Conservation (phyloP, 23 tunicate genomes). For the Halocynthia roretzi region DNA sequence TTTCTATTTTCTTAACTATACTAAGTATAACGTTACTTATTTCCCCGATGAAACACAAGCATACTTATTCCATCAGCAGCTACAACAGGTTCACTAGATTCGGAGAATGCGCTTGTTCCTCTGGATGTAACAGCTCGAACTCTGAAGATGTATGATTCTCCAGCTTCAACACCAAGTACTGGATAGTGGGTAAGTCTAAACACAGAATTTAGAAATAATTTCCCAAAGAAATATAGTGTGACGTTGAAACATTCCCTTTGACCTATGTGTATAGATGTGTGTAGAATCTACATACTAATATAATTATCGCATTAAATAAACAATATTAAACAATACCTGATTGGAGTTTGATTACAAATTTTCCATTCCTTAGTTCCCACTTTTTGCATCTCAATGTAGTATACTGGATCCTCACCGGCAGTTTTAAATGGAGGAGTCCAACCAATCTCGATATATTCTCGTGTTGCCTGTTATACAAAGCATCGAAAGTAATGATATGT, state of each 20-base stretch:
- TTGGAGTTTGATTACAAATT: constrained; percentile 54
- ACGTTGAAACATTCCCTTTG: neutral
- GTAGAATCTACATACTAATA: neutral
- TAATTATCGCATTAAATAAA: neutral
- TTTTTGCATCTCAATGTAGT: constrained; percentile 55
- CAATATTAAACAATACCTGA: constrained; percentile 36
- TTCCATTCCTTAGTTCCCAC: constrained; percentile 60
- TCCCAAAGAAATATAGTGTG: no score
- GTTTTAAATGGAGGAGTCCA: constrained; percentile 89
- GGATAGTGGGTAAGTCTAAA: constrained; percentile 70
- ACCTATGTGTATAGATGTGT: neutral
- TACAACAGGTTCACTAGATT: constrained; percentile 66
- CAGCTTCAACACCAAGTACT: constrained; percentile 43
- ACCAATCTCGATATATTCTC: constrained; percentile 81
- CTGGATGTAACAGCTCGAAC: constrained; percentile 75
- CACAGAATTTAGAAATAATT: neutral
- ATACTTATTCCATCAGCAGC: constrained; percentile 85
- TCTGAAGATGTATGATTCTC: constrained; percentile 81
- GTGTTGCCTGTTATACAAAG: constrained; percentile 46
- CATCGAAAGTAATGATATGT: no score
- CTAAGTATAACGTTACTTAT: neutral
- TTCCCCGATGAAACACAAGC: constrained; percentile 1
- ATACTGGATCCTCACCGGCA: constrained; percentile 44
- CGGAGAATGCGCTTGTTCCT: constrained; percentile 80
- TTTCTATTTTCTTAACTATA: neutral